Percentiles rank a stretch among this genome's conserved stretches.
These are phyloP conservation scores for Oscheius onirici DNA, from an alignment of 2,888 invertebrate species.

Conservation along the genomic window DNA sequence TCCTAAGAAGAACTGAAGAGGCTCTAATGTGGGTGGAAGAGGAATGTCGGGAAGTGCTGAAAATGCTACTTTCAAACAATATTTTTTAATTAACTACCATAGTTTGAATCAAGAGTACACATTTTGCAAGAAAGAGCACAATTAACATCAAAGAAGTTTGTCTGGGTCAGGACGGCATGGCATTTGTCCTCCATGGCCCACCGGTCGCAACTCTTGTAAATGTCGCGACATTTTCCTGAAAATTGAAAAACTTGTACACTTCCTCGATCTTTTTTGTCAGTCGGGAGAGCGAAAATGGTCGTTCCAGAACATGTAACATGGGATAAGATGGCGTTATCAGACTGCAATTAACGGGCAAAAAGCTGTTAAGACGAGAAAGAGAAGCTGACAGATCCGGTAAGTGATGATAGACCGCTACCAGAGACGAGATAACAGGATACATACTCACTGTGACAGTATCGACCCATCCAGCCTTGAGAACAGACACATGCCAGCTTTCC, in stretches of 20 bases:
- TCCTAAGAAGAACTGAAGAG: constrained; percentile 71
- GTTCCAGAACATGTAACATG: constrained; percentile 9
- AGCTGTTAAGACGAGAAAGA: constrained; percentile 22
- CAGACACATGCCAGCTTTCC: constrained; percentile 69
- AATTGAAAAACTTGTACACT: neutral
- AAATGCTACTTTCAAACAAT: neutral
- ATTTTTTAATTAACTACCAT: constrained; percentile 52
- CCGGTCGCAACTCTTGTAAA: constrained; percentile 70
- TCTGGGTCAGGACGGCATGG: constrained; percentile 64
- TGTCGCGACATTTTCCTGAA: constrained; percentile 71
- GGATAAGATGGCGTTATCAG: constrained; percentile 20
- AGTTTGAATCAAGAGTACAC: constrained; percentile 65
- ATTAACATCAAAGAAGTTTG: constrained; percentile 71
- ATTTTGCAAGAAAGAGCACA: constrained; percentile 70
- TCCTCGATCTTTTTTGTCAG: neutral
- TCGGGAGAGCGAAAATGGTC: neutral
- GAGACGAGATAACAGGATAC: neutral
- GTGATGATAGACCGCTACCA: neutral
- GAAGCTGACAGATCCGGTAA: constrained; percentile 17
- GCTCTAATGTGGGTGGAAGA: constrained; percentile 70
- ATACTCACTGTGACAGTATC: constrained; percentile 69
- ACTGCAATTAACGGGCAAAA: constrained; percentile 26
- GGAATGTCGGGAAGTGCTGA: constrained; percentile 65
- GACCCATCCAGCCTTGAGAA: constrained; percentile 70
- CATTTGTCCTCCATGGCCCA: constrained; percentile 71